Evolutionary conservation across 2,888 invertebrate genomes (phyloP).

Genomic region (Leptopilina myrica): DNA sequence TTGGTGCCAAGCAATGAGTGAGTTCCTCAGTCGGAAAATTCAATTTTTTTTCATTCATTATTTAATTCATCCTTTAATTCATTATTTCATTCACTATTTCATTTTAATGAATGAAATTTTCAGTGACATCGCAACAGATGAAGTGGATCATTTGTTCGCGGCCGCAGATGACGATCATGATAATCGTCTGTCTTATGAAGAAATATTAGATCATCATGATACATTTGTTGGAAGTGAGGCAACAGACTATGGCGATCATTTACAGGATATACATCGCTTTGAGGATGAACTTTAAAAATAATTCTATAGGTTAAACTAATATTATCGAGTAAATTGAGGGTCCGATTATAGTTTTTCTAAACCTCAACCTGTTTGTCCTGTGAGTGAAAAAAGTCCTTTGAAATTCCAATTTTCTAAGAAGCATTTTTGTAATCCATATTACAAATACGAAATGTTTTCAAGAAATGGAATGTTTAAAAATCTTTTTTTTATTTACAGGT

Average conservation of each 20-base stretch:
- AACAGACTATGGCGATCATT: constrained; percentile 91
- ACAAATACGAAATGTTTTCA: too few species aligned
- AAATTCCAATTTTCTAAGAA: too few species aligned
- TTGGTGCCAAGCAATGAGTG: constrained; percentile 93
- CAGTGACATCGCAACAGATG: constrained; percentile 92
- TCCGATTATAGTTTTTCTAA: too few species aligned
- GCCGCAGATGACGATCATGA: constrained; percentile 92
- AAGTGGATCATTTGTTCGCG: constrained; percentile 93
- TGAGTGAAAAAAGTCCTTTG: too few species aligned
- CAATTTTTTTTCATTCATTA: too few species aligned
- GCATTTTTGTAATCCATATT: too few species aligned
- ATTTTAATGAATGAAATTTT: constrained; percentile 54
- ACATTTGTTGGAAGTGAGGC: constrained; percentile 96
- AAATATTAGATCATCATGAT: constrained; percentile 90
- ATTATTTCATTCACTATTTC: constrained; percentile 1
- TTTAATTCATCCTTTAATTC: too few species aligned
- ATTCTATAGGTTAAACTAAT: too few species aligned
- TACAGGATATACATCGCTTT: constrained; percentile 87
- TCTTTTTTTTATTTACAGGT: too few species aligned
- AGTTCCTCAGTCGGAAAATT: constrained; percentile 70
- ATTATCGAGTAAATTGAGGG: too few species aligned
- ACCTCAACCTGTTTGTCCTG: too few species aligned
- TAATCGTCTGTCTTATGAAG: constrained; percentile 86
- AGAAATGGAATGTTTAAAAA: too few species aligned
- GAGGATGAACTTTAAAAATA: constrained; percentile 84